phyloP scores from a whole-genome alignment of 2,113 vertebrate species.

The Damaliscus lunatus region DNA sequence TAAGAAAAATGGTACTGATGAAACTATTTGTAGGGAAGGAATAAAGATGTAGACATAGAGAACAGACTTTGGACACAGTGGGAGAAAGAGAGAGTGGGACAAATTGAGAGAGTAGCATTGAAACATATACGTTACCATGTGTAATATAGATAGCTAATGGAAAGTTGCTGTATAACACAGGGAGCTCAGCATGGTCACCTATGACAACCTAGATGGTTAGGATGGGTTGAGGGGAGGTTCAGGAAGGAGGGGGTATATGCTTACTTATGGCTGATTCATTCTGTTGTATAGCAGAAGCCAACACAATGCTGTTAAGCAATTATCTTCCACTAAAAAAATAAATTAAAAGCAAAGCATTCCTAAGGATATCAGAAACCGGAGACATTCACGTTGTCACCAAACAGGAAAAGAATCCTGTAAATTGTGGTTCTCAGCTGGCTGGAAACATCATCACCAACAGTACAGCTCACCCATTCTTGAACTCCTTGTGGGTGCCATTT shows the following conservation, averaged over 20 bases:
- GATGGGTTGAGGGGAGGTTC: not conserved
- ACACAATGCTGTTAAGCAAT: not conserved
- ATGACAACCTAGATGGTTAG: not conserved
- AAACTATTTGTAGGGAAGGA: not conserved
- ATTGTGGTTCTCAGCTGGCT: not conserved
- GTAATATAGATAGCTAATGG: not conserved
- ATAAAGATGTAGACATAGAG: not conserved
- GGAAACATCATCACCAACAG: too few relatives aligned
- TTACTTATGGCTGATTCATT: not conserved
- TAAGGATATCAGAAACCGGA: not conserved
- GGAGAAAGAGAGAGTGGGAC: not conserved
- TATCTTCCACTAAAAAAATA: not conserved
- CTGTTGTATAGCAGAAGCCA: not conserved
- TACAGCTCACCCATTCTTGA: not conserved
- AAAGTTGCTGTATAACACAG: not conserved
- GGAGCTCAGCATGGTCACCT: not conserved
- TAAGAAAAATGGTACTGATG: not conserved
- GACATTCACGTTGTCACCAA: not conserved
- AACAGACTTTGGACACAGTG: not conserved
- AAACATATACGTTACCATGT: not conserved
- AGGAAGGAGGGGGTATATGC: not conserved
- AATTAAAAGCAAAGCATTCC: not conserved
- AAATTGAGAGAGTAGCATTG: not conserved
- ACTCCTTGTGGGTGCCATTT: accelerated
- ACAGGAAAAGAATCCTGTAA: not conserved